Evolutionary conservation across 2,888 invertebrate genomes (phyloP).

Genomic region (Salticus scenicus): DNA sequence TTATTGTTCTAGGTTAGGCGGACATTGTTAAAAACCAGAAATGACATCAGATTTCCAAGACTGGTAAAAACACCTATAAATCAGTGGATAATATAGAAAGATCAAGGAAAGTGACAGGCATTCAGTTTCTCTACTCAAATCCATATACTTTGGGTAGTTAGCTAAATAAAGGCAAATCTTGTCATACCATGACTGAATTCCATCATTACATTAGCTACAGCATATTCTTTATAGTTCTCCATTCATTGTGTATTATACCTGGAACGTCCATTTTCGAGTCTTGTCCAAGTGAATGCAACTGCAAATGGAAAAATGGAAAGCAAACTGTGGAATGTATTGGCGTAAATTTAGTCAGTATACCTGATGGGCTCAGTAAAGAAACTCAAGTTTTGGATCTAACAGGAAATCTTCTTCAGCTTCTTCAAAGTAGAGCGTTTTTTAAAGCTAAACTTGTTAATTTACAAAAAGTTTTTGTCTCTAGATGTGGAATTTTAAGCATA

Average conservation of each 20-base stretch:
- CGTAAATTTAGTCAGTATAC: conserved; percentile 66
- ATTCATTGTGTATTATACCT: conserved; percentile 22
- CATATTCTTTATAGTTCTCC: conserved; percentile 30
- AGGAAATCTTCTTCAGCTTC: conserved; percentile 67
- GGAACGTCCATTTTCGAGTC: conserved; percentile 43
- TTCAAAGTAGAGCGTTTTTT: conserved; percentile 70
- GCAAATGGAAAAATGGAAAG: conserved; percentile 72
- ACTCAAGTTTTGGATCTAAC: conserved; percentile 72
- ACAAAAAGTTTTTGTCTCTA: conserved; percentile 69
- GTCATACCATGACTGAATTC: conserved; percentile 44
- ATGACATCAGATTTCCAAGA: no score
- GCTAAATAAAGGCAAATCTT: not conserved
- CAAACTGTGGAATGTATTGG: conserved; percentile 71
- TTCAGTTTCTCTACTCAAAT: conserved; percentile 12
- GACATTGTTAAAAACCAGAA: no score
- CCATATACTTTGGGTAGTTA: not conserved
- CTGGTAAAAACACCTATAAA: no score
- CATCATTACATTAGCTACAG: conserved; percentile 19
- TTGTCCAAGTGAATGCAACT: conserved; percentile 70
- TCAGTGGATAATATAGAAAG: not conserved
- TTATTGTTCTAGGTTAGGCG: no score
- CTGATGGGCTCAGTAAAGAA: conserved; percentile 67
- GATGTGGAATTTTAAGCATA: conserved; percentile 68
- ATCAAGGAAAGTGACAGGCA: not conserved
- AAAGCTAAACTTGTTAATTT: conserved; percentile 69